Evolutionary conservation across 2,797 vertebrate species (phyloP).

Genomic region (Gorsachius magnificus): DNA sequence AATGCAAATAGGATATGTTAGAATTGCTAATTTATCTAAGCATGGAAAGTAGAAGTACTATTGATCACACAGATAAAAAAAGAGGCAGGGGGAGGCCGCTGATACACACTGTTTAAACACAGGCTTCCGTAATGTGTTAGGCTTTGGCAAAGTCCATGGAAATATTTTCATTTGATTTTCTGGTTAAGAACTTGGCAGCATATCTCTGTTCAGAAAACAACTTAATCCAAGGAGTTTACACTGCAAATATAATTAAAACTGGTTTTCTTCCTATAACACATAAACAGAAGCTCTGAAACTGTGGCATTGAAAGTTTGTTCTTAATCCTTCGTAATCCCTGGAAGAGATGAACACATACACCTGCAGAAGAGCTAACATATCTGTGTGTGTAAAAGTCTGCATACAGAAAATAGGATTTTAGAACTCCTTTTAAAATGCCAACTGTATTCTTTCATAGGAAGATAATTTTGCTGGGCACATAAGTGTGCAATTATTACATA

Average conservation of each 20-base stretch:
- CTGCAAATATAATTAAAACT: not conserved
- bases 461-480: not conserved
- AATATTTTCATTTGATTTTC: not conserved
- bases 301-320: not conserved
- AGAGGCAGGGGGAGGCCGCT: not conserved
- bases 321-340: not conserved
- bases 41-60: not conserved
- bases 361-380: not conserved
- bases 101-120: not conserved
- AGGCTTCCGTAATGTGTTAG: not conserved
- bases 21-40: not conserved
- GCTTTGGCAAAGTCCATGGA: not conserved
- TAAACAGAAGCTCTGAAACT: not conserved
- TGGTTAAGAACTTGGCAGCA: not conserved
- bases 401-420: not conserved
- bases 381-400: not conserved
- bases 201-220: not conserved
- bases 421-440: not conserved
- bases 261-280: not conserved
- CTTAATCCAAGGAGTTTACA: not conserved
- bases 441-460: not conserved
- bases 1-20: not conserved
- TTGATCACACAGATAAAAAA: not conserved
- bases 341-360: not conserved
- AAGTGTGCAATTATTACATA: not conserved